Base-by-base conservation (phyloP, 2,797 vertebrate species). In the Helarctos malayanus region DNA sequence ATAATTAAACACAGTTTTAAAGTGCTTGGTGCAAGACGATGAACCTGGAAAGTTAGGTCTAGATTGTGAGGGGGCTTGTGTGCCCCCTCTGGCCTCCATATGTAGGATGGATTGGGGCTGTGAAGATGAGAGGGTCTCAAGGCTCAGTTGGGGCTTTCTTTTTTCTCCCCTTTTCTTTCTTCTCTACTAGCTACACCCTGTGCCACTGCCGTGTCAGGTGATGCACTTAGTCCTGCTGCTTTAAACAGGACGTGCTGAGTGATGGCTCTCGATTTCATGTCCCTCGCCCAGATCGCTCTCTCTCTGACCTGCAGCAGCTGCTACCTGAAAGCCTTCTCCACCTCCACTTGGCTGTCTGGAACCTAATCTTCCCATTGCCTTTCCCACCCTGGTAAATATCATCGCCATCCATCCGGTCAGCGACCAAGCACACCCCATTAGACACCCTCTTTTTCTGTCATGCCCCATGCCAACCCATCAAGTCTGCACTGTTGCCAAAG, bases 11-110 rank as follows among this genome's bases (percentile, higher is more conserved):
- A 52, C 23, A 41, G 4, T 32, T 61, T 80, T 49, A 47, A 94
- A 90, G 38, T n/a, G 41, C 56, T n/a, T 0, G 27, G 57, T 57
- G 29, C 45, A 79, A 29, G 3, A 25, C 7, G 6, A 79, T 56
- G 57, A 81, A 41, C 45, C 19, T 47, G 19, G 21, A 59, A 35
- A 15, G 10, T 32, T n/a, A 49, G 57, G 52, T 57, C 56, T 69
- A 18, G 4, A n/a, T 32, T 9, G 25, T 19, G 35, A 61, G 78
- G 82, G 47, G 12, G 21, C n/a, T 15, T 45, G 29, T 32, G 0
- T 19, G 11, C 61, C 25, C 15, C 2, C 38, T 45, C 45, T 54
- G 69, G 13, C 52, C n/a, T 47, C 23, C 1, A 0, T 0, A 13
- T 21, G 25, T 32, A 45, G 63, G 45, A 1, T 14, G 29, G 4